phyloP scores from a whole-genome alignment of 1,140 invertebrate genomes.

The Tetragonula clypearis region DNA sequence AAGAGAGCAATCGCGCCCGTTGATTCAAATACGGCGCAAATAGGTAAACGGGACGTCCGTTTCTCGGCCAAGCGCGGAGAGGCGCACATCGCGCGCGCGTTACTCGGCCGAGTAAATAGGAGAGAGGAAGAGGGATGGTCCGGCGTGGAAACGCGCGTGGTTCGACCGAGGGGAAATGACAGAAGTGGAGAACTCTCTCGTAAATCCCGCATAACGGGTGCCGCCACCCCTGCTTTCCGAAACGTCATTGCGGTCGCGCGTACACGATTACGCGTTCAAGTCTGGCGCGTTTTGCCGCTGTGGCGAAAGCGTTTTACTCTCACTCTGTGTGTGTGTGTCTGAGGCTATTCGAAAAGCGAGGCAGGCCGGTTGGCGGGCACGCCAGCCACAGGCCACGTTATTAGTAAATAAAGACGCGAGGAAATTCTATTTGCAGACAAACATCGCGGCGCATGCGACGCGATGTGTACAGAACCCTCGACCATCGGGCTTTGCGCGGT shows the following conservation, averaged over 20 bases:
- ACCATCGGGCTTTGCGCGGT: conserved; percentile 47
- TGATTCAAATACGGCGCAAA: neutral
- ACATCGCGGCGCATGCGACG: conserved; percentile 46
- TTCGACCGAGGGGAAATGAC: neutral
- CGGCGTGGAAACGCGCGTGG: neutral
- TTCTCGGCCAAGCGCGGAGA: neutral
- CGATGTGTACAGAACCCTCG: conserved; percentile 62
- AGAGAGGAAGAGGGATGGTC: neutral
- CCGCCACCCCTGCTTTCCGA: neutral
- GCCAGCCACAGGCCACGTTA: conserved; percentile 59
- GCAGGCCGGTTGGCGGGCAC: neutral
- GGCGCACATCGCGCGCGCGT: neutral
- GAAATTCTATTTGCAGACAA: conserved; percentile 68
- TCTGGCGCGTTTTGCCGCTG: neutral
- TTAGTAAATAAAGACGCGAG: conserved; percentile 69
- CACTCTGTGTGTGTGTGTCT: too few species aligned
- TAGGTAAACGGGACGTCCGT: neutral
- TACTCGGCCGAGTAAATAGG: conserved; percentile 15
- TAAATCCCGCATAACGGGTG: conserved; percentile 12
- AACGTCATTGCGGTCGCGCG: conserved; percentile 17
- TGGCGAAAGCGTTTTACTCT: neutral
- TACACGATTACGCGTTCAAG: neutral
- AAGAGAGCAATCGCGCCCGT: neutral
- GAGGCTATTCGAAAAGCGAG: conserved; percentile 11
- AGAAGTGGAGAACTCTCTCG: neutral